These are phyloP conservation scores for Oscheius myriophilus DNA, from an alignment of 2,888 invertebrate genomes.

Conservation along the genomic window DNA sequence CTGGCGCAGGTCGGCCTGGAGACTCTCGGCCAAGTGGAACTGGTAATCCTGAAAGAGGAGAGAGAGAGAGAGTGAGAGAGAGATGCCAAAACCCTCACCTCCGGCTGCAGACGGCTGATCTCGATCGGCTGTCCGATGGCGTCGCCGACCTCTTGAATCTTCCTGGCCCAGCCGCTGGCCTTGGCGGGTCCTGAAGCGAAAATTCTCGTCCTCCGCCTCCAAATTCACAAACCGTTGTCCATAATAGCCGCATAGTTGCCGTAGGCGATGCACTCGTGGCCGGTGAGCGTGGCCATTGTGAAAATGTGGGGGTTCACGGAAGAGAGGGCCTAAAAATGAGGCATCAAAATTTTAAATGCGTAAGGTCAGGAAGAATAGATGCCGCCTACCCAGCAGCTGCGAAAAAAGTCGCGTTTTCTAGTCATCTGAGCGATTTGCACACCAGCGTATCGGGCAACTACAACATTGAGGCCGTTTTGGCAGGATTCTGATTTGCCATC, in stretches of 20 bases:
- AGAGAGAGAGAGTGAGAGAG: too few relatives aligned
- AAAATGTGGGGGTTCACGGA: conserved; percentile 78
- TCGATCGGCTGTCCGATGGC: conserved; percentile 68
- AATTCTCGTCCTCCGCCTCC: too few relatives aligned
- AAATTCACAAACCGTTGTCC: conserved; percentile 66
- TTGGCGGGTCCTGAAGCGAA: conserved; percentile 41
- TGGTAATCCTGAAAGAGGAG: conserved; percentile 71
- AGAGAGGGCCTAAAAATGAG: conserved; percentile 25
- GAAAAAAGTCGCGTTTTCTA: too few relatives aligned
- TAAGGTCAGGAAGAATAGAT: too few relatives aligned
- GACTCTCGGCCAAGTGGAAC: conserved; percentile 75
- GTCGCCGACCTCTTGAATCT: conserved; percentile 52
- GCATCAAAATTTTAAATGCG: too few relatives aligned
- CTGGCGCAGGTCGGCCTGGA: conserved; percentile 87
- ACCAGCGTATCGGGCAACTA: too few relatives aligned
- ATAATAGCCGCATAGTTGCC: conserved; percentile 65
- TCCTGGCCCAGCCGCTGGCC: conserved; percentile 40
- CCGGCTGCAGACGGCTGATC: conserved; percentile 63
- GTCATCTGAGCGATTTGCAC: too few relatives aligned
- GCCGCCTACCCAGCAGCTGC: too few relatives aligned
- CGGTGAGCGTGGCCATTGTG: conserved; percentile 67
- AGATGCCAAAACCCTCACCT: conserved; percentile 16
- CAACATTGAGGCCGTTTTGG: too few relatives aligned
- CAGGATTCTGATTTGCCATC: too few relatives aligned
- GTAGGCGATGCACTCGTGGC: conserved; percentile 61